Evolutionary conservation across 2,888 invertebrate species (phyloP).

Genomic region (Eudemis profundana): DNA sequence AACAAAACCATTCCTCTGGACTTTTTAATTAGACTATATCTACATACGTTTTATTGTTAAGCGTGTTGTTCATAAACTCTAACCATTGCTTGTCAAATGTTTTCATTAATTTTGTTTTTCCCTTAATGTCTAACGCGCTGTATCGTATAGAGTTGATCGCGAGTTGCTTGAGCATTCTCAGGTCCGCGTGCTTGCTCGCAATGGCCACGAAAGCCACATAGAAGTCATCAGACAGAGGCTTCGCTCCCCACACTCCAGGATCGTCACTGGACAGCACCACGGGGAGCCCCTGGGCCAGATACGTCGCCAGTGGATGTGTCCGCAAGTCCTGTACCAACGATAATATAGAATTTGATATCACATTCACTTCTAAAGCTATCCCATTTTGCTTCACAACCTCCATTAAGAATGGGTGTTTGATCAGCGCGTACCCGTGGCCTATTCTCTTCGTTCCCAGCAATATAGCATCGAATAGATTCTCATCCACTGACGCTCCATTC

Average conservation of each 20-base stretch:
- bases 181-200: constrained; percentile 88
- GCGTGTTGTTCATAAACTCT: constrained; percentile 61
- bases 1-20: too few relatives aligned
- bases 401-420: constrained; percentile 90
- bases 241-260: constrained; percentile 90
- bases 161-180: constrained; percentile 89
- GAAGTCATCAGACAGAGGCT: constrained; percentile 91
- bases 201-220: constrained; percentile 91
- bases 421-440: constrained; percentile 90
- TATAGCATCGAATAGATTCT: constrained; percentile 91
- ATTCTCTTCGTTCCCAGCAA: constrained; percentile 90
- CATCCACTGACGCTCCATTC: constrained; percentile 87
- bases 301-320: constrained; percentile 89
- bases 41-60: constrained; percentile 45
- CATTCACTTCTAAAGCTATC: constrained; percentile 91
- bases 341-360: constrained; percentile 92
- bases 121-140: constrained; percentile 78
- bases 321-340: constrained; percentile 89
- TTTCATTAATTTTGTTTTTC: constrained; percentile 57
- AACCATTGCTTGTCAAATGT: constrained; percentile 65
- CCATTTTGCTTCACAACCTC: constrained; percentile 81
- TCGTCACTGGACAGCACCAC: constrained; percentile 92
- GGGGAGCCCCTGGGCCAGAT: constrained; percentile 88
- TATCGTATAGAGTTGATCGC: constrained; percentile 90
- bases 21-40: too few relatives aligned